Percentiles rank a stretch among this genome's conserved stretches.
These are phyloP conservation scores for Adrianichthys oophorus DNA, from an alignment of 2,797 vertebrate genomes.

Conservation along the genomic window DNA sequence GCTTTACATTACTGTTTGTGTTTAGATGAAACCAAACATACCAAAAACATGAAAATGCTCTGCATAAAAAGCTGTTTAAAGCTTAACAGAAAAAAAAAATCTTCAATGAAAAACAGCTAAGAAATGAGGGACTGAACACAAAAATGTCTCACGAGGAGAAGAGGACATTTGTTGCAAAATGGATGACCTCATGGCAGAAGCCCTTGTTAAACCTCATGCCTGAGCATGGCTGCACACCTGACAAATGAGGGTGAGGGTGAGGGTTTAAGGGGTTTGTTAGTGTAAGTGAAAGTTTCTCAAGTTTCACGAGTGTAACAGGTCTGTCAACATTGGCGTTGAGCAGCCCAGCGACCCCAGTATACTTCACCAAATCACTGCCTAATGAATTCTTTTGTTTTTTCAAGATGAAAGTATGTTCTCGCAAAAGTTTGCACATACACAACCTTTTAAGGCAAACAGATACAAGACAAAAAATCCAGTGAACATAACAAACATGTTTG, in stretches of 20 bases:
- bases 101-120: constrained; percentile 1
- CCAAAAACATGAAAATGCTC: constrained; percentile 18
- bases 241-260: constrained; percentile 7
- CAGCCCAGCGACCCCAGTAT: not conserved
- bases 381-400: constrained; percentile 1
- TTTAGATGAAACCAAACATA: constrained; percentile 30
- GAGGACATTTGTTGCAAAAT: constrained; percentile 1
- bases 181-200: not conserved
- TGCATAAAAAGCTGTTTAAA: not conserved
- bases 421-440: no score
- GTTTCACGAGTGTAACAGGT: constrained; percentile 52
- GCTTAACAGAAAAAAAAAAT: constrained; percentile 3
- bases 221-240: not conserved
- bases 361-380: not conserved
- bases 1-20: not conserved
- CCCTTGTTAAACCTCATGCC: constrained; percentile 32
- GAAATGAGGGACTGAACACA: constrained; percentile 6
- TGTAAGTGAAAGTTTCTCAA: constrained; percentile 8
- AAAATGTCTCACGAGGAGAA: constrained; percentile 25
- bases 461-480: no score
- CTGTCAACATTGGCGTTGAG: constrained; percentile 33
- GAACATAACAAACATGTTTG: no score
- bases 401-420: not conserved
- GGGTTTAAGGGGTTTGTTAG: not conserved
- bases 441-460: no score